Evolutionary conservation across 2,113 vertebrate species (phyloP).

Genomic region (Microtus richardsoni): DNA sequence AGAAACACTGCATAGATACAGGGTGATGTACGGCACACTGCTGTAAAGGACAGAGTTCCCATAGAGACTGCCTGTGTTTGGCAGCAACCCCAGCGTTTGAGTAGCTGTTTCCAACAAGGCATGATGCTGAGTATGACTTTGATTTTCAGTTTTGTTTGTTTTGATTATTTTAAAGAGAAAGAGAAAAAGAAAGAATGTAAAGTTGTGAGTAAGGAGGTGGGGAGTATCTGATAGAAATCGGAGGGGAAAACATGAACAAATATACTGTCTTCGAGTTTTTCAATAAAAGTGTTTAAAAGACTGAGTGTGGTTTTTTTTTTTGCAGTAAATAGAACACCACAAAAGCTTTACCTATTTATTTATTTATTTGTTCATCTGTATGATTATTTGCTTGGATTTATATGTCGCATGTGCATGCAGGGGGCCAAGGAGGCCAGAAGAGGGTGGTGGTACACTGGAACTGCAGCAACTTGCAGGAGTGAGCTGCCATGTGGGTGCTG

Average conservation of each 20-base stretch:
- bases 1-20: accelerated
- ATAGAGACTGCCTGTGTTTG: neutral
- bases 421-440: neutral
- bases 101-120: neutral
- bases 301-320: neutral
- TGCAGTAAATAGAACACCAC: neutral
- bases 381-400: neutral
- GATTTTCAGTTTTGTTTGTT: neutral
- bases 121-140: neutral
- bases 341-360: neutral
- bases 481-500: neutral
- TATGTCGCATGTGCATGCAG: accelerated
- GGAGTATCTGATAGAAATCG: neutral
- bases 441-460: neutral
- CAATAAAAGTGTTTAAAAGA: neutral
- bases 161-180: neutral
- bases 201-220: neutral
- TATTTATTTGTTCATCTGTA: neutral
- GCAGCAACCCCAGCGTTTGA: neutral
- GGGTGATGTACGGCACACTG: accelerated
- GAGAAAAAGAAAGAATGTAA: neutral
- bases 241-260: neutral
- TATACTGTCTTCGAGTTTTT: no score
- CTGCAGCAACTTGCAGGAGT: neutral
- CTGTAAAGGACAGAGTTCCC: neutral